Evolutionary conservation across 37 sponge, comb jelly and placozoan species (phyloP).

Genomic region (Diacarnus erythraeanus): DNA sequence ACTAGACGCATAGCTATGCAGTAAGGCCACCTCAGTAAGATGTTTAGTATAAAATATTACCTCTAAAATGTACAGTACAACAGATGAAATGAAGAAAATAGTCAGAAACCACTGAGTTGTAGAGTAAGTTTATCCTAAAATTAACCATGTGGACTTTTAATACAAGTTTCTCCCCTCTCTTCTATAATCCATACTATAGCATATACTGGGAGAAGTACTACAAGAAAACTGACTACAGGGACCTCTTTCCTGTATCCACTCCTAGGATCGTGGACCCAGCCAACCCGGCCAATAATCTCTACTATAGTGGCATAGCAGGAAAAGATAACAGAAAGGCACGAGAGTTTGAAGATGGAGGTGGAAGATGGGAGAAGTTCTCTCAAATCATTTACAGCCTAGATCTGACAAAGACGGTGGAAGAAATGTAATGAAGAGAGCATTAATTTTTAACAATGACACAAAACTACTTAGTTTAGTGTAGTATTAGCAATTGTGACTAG

Average conservation of each 20-base stretch:
- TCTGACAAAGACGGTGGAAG: conserved; percentile 11
- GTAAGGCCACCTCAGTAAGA: background rate
- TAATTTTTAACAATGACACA: background rate
- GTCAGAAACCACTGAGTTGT: conserved; percentile 1
- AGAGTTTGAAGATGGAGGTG: conserved; percentile 24
- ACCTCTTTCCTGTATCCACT: background rate
- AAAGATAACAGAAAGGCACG: background rate
- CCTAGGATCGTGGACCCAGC: conserved; percentile 70
- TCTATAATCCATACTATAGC: conserved; percentile 41
- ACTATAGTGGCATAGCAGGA: conserved; percentile 34
- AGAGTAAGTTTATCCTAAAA: conserved; percentile 19
- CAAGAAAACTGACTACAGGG: background rate
- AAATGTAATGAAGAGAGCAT: background rate
- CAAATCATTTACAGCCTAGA: conserved; percentile 27
- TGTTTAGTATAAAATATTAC: background rate
- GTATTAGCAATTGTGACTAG: background rate
- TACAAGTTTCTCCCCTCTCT: conserved; percentile 14
- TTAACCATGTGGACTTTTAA: background rate
- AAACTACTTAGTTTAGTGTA: background rate
- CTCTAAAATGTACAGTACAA: background rate
- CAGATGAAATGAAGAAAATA: conserved; percentile 12
- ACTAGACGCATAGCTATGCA: background rate
- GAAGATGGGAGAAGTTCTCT: conserved; percentile 39
- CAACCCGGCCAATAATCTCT: conserved; percentile 65
- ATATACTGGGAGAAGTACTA: conserved; percentile 50